Evolutionary conservation across 2,888 invertebrate genomes (phyloP), one percentile per base, ranked within the genome.

Genomic region (Nudaria mundana): DNA sequence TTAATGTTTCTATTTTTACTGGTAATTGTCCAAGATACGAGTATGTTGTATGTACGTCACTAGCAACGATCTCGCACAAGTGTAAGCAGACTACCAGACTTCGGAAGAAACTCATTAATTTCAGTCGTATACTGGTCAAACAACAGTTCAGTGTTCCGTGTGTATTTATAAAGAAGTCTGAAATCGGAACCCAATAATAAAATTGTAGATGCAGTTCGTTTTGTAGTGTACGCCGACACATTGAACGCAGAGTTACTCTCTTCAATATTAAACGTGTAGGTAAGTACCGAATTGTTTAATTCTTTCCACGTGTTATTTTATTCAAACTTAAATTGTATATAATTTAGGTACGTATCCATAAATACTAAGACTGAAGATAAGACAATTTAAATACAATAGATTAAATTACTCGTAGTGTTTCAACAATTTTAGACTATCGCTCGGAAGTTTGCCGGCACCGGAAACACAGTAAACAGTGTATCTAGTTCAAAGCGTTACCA

Each of bases 21-120:
- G 80, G 86, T 83, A 77, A 80, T 81, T 76, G 82, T 85, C 81
- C 86, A 86, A 87, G 71, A 75, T 65, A 63, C 69, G 15, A 15
- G 30, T 80, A 66, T 81, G 81, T 81, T 80, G 80, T 59, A 24
- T 24, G 30, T 80, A 66, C 81, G 81, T 81, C 81, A 81, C 60
- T 55, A 61, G 71, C 66, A 76, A 63, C 58, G 53, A 58, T 62
- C 53, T 66, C 56, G 14, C 20, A 51, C 55, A 56, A 57, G 48
- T 43, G 47, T 60, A 62, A 61, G 54, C 67, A 66, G 64, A 60
- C 70, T 68, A 64, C 64, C 67, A 64, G 70, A 71, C 65, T 48
- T 69, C 68, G 56, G 68, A 71, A 77, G 76, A 81, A 80, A 81
- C 76, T 76, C 70, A 81, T 81, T 73, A 79, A 80, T 73, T 76